Conservation (phyloP, 2,797 vertebrate genomes). For the Saxicola maurus region DNA sequence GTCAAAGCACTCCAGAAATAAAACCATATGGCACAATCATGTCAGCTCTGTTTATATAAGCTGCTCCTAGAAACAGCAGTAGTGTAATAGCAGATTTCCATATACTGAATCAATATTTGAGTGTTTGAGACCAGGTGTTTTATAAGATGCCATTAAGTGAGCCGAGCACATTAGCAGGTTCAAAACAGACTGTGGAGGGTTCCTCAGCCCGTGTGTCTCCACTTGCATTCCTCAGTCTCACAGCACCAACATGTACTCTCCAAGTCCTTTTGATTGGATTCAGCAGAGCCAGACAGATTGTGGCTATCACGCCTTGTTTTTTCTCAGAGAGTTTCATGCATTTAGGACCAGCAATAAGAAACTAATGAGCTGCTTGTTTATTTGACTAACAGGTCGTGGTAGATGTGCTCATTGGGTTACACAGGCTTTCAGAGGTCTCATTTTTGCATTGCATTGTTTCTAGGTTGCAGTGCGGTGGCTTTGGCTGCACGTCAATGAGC, state of each 20-base stretch:
- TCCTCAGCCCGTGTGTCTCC: constrained; percentile 42
- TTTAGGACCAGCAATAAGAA: constrained; percentile 68
- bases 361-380: constrained; percentile 69
- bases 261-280: constrained; percentile 39
- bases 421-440: constrained; percentile 23
- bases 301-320: constrained; percentile 31
- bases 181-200: constrained; percentile 69
- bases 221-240: constrained; percentile 78
- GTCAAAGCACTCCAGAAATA: constrained; percentile 72
- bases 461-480: not conserved
- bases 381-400: constrained; percentile 55
- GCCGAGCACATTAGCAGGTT: constrained; percentile 60
- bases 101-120: constrained; percentile 92
- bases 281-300: constrained; percentile 67
- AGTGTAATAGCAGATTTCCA: constrained; percentile 82
- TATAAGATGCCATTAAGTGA: constrained; percentile 92
- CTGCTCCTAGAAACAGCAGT: constrained; percentile 84
- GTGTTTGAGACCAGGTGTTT: constrained; percentile 85
- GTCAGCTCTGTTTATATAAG: constrained; percentile 85
- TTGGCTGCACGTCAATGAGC: constrained; percentile 8
- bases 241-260: constrained; percentile 66
- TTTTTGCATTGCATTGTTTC: constrained; percentile 70
- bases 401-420: constrained; percentile 14
- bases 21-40: constrained; percentile 76
- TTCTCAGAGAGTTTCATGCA: constrained; percentile 61